A percentile compares a stretch with the other conserved stretches of the same genome.
phyloP scores from a whole-genome alignment of 2,888 invertebrate genomes.

The Leptopterna dolabrata region DNA sequence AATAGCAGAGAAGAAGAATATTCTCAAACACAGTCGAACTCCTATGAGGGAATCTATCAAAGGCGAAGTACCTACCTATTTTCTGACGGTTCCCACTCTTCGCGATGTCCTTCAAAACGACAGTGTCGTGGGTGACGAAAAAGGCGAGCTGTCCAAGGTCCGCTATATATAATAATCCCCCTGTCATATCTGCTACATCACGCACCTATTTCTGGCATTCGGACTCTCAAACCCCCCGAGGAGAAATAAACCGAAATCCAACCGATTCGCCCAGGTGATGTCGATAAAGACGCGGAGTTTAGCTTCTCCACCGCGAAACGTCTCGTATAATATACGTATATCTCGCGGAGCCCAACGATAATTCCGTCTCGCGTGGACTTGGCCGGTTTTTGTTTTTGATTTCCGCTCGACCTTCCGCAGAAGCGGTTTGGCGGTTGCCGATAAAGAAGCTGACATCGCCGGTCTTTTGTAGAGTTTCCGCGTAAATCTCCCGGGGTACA shows the following conservation, averaged over 20 bases:
- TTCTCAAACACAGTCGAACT: no score
- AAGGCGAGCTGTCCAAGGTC: neutral
- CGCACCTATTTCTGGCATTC: neutral
- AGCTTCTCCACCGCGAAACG: neutral
- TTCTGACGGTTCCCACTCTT: no score
- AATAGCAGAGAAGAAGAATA: no score
- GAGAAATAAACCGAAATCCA: neutral
- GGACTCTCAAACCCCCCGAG: neutral
- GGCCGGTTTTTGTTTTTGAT: neutral
- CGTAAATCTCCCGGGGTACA: neutral
- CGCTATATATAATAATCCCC: neutral
- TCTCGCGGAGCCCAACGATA: neutral
- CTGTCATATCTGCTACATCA: slow-evolving; percentile 1
- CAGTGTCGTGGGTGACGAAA: no score
- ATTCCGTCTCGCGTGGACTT: neutral
- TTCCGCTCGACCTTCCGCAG: neutral
- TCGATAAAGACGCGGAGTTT: neutral
- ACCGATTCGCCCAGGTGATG: neutral
- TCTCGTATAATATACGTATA: no score
- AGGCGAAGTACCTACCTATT: no score
- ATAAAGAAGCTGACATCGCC: neutral
- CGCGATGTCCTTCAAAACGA: no score
- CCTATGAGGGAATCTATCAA: no score
- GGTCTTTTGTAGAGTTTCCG: neutral
- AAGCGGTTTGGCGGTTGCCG: neutral